phyloP scores from a whole-genome alignment of 1,140 invertebrate genomes.

The Aphaenogaster rudis region DNA sequence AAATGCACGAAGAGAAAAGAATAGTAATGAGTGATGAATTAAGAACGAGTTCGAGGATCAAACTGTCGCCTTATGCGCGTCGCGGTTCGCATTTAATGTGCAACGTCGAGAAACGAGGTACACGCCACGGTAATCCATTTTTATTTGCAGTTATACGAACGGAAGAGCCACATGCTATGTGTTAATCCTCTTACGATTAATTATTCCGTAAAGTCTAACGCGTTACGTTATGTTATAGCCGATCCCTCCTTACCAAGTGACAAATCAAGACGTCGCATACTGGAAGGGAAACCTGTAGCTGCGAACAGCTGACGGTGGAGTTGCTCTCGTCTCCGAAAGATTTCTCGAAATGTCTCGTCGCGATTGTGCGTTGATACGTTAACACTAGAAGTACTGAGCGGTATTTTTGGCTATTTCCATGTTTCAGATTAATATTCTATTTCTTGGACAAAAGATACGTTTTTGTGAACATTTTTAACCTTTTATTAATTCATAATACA shows the following conservation, averaged over 20 bases:
- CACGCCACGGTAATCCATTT: slow-evolving; percentile 42
- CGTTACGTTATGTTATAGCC: slow-evolving; percentile 64
- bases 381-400: too few species aligned
- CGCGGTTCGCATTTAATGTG: slow-evolving; percentile 31
- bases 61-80: neutral
- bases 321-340: slow-evolving; percentile 3
- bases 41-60: slow-evolving; percentile 39
- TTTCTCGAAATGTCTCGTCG: neutral
- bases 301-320: neutral
- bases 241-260: slow-evolving; percentile 49
- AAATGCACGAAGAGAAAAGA: neutral
- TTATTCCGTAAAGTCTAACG: slow-evolving; percentile 49
- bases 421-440: too few species aligned
- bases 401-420: too few species aligned
- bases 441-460: too few species aligned
- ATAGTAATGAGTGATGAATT: neutral
- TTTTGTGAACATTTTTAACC: too few species aligned
- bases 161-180: slow-evolving; percentile 46
- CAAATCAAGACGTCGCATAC: slow-evolving; percentile 37
- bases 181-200: slow-evolving; percentile 49
- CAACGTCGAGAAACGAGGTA: slow-evolving; percentile 36
- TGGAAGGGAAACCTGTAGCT: neutral
- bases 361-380: slow-evolving; percentile 12
- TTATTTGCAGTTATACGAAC: slow-evolving; percentile 46
- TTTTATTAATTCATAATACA: too few species aligned